phyloP scores from a whole-genome alignment of 2,113 vertebrate species.

The Elaphurus davidianus region DNA sequence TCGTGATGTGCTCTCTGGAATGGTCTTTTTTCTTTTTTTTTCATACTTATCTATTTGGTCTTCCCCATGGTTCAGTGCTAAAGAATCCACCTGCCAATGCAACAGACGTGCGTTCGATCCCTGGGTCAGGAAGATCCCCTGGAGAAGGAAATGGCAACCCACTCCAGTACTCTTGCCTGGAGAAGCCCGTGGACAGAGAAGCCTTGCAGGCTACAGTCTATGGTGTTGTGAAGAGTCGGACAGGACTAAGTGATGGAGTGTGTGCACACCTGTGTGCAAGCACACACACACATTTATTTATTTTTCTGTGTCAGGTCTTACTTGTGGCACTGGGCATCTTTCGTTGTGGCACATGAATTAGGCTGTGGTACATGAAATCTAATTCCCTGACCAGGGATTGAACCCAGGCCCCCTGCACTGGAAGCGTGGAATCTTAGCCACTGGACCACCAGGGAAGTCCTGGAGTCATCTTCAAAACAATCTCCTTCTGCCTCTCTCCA shows the following conservation, averaged over 20 bases:
- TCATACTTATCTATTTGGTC: background rate
- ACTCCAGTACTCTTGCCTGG: background rate
- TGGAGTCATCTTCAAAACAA: rapidly evolving
- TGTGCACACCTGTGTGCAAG: rapidly evolving
- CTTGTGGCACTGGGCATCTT: background rate
- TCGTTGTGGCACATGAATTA: rapidly evolving
- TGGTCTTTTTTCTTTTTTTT: background rate
- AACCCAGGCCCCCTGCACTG: background rate
- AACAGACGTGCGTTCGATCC: rapidly evolving
- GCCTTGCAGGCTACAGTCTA: background rate
- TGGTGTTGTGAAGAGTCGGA: rapidly evolving
- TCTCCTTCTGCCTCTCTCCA: background rate
- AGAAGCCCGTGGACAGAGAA: background rate
- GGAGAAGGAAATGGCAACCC: background rate
- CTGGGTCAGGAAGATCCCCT: background rate
- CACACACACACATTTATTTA: background rate
- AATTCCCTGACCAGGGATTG: background rate
- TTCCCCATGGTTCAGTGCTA: background rate
- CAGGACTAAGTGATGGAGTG: rapidly evolving
- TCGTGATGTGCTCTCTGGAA: rapidly evolving
- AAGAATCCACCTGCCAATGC: background rate
- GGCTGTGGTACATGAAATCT: background rate
- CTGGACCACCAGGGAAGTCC: background rate
- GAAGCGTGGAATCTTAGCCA: background rate
- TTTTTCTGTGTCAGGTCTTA: rapidly evolving